Evolutionary conservation across 2,888 invertebrate genomes (phyloP).

Genomic region (Xanthia icteritia): DNA sequence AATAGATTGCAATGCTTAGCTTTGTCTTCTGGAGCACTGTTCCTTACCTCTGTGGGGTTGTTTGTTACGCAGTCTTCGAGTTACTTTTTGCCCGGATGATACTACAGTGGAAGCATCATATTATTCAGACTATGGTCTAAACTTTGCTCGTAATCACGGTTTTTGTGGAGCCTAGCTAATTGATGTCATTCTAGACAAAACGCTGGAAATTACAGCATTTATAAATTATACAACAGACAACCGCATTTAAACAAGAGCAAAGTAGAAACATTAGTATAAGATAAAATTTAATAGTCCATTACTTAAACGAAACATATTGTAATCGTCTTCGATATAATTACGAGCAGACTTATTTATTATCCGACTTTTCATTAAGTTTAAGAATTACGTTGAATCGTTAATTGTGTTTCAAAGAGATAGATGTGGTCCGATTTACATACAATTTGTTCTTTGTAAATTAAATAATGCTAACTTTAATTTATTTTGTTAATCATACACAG

Average conservation of each 20-base stretch:
- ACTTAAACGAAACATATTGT: conserved; percentile 48
- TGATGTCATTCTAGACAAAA: not conserved
- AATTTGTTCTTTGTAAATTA: conserved; percentile 15
- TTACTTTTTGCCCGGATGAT: not conserved
- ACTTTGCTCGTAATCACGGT: not conserved
- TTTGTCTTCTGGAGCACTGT: conserved; percentile 7
- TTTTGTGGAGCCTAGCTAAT: not conserved
- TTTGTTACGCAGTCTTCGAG: not conserved
- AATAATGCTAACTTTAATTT: conserved; percentile 2
- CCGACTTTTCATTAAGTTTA: conserved; percentile 42
- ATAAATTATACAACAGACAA: conserved; percentile 25
- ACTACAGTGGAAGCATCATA: not conserved
- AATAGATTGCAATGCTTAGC: conserved; percentile 31
- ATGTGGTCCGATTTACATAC: conserved; percentile 20
- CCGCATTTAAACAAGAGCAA: not conserved
- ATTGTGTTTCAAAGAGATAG: conserved; percentile 40
- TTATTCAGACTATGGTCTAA: not conserved
- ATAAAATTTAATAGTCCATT: conserved; percentile 37
- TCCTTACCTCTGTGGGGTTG: not conserved
- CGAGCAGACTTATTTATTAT: conserved; percentile 40
- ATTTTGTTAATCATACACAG: not conserved
- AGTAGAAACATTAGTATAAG: conserved; percentile 12
- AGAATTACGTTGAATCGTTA: conserved; percentile 32
- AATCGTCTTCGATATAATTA: conserved; percentile 39
- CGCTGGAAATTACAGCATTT: conserved; percentile 1